These are phyloP conservation scores for Alectura lathami DNA, from an alignment of 2,113 vertebrate species.

Conservation along the genomic window DNA sequence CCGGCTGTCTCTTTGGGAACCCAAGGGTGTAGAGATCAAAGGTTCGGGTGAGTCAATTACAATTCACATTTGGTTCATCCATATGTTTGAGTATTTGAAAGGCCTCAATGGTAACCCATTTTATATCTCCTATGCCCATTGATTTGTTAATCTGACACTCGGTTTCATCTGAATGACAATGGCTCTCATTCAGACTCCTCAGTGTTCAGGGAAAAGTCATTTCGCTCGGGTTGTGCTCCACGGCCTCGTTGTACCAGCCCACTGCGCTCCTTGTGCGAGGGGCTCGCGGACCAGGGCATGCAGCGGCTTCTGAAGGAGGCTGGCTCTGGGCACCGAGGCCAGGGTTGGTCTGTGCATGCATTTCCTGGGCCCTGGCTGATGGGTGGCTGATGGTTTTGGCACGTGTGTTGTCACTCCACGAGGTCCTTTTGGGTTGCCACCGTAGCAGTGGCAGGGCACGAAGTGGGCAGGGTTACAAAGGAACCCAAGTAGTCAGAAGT, in stretches of 20 bases:
- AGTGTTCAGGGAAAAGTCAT: constrained; percentile 58
- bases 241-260: not conserved
- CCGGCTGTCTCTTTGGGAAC: constrained; percentile 30
- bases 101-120: constrained; percentile 12
- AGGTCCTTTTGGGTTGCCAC: not conserved
- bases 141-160: constrained; percentile 68
- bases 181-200: constrained; percentile 35
- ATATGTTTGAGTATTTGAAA: constrained; percentile 59
- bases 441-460: not conserved
- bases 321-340: fast-evolving
- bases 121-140: constrained; percentile 45
- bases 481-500: not conserved
- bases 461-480: not conserved
- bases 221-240: constrained; percentile 52
- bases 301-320: not conserved
- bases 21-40: constrained; percentile 61
- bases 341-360: not conserved
- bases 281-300: not conserved
- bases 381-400: not conserved
- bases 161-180: constrained; percentile 66
- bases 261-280: not conserved
- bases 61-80: constrained; percentile 55
- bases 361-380: not conserved
- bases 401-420: fast-evolving
- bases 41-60: constrained; percentile 40